Evolutionary conservation across 2,113 vertebrate genomes (phyloP), one percentile per base, ranked within the genome.

Genomic region (Neotoma lepida): DNA sequence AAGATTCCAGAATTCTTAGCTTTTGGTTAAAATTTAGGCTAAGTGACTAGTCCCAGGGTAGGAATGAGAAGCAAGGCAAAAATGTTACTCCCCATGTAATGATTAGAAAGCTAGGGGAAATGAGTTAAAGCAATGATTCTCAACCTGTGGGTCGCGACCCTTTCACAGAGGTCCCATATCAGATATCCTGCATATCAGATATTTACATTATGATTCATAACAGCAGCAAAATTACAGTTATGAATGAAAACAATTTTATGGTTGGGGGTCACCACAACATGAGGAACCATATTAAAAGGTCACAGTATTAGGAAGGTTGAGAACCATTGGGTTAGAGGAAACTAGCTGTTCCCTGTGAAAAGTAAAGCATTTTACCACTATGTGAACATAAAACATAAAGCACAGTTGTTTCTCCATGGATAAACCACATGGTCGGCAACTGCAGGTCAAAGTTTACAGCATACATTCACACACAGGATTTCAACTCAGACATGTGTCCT

Each of bases 21-120:
- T 78, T 92, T 95, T 86, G 41, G 54, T 90, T 94, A 89, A 95
- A 90, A 51, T 93, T 63, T 73, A 95, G 63, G 30, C 74, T 74
- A 22, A 66, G 41, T 88, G n/a, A 44, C 58, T 76, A 22, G 41
- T 61, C 35, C 24, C 39, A 28, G 9, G 51, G 35, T 74, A 95
- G 68, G 73, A 73, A 28, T 90, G 89, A 92, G 56, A 74, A 94
- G 39, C 28, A 85, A 74, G 41, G 61, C 8, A 41, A 95, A 54
- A 44, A 68, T 82, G 90, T 92, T 78, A 73, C 18, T 88, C 46
- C 20, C 14, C 8, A 41, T 5, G 3, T 66, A 64, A 49, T 24
- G 51, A 81, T 41, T 39, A 88, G 30, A 88, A 51, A 35, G 54
- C 24, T 14, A 18, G 20, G 39, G 3, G n/a, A 76, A 76, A 24